Conservation (phyloP, 2,888 invertebrate species). For the Ectemnius continuus region DNA sequence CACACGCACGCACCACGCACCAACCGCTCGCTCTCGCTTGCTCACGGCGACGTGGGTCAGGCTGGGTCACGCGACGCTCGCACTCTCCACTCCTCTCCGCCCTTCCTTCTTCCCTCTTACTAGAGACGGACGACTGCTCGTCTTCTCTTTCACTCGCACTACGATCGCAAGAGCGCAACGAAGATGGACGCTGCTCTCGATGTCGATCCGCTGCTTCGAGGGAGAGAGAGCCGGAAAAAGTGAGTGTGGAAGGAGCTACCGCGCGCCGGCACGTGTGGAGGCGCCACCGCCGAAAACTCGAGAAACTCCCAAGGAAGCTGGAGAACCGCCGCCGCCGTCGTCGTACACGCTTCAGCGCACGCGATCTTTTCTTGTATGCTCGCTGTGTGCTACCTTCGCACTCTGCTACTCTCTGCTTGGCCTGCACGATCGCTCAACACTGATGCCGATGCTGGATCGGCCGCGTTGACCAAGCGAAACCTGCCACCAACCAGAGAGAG, state of each 20-base stretch:
- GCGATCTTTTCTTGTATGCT: neutral
- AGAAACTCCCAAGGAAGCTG: slow-evolving; percentile 39
- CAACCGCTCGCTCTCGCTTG: slow-evolving; percentile 14
- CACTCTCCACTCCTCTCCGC: slow-evolving; percentile 39
- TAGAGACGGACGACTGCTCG: neutral
- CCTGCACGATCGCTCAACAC: slow-evolving; percentile 52
- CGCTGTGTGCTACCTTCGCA: slow-evolving; percentile 1
- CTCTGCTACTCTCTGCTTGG: slow-evolving; percentile 7
- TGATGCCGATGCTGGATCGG: slow-evolving; percentile 34
- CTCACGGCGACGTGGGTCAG: slow-evolving; percentile 47
- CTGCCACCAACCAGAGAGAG: slow-evolving; percentile 30
- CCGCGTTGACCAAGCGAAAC: slow-evolving; percentile 33
- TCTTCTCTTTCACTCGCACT: neutral
- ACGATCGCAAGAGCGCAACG: slow-evolving; percentile 26
- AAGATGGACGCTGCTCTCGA: slow-evolving; percentile 3
- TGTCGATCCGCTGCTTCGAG: neutral
- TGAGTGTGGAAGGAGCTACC: slow-evolving; percentile 15
- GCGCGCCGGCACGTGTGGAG: slow-evolving; percentile 44
- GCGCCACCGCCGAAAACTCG: slow-evolving; percentile 58
- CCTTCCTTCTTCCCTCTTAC: slow-evolving; percentile 26
- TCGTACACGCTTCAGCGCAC: slow-evolving; percentile 10
- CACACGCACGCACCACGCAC: slow-evolving; percentile 26
- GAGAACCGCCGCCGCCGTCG: no score
- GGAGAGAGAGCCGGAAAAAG: neutral
- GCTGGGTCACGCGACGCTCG: slow-evolving; percentile 48